Base-by-base conservation (phyloP, 2,797 vertebrate species). In the Enteromius argenteus region DNA sequence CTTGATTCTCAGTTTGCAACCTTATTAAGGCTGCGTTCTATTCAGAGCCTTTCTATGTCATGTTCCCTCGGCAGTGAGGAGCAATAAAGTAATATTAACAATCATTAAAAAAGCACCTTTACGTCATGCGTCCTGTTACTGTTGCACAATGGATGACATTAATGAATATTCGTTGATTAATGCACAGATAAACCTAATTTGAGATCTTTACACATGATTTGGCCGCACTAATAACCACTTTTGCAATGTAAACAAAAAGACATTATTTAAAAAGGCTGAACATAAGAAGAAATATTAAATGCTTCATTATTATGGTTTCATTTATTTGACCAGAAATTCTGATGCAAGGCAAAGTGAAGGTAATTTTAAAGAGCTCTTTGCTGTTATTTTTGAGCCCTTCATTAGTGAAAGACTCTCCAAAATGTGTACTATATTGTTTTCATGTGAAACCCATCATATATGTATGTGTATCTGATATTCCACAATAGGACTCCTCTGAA, bases 181-280 rank as follows among this genome's bases (percentile, higher is more conserved):
- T 53, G 5, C 51, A n/a, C 11, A 56, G 51, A 73, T 32, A 49
- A 73, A 32, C 42, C 69, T 71, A 49, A 49, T 72, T 72, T 49
- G 10, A 72, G 5, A 62, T 62, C 27, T 62, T 62, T 51, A 51
- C 71, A 51, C 27, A 21, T 73, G 71, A 73, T 73, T 73, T 73
- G 17, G 17, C 44, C 19, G 10, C 44, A 21, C 9, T 32, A 73
- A 51, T 73, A 73, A 51, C 44, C 44, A 74, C 72, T 53, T 51
- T n/a, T 75, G 21, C 19, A 75, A 21, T 73, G 8, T 32, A 49
- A 73, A 17, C 44, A 73, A 51, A 51, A 72, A 11, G 0, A 72
- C 27, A 30, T 62, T 0, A 21, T 32, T 71, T 71, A 6, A 17
- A 32, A 51, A 30, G 17, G 44, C 10, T 32, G 44, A 13, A 15